Base-by-base conservation (phyloP, 2,113 vertebrate species). In the Chunga burmeisteri region DNA sequence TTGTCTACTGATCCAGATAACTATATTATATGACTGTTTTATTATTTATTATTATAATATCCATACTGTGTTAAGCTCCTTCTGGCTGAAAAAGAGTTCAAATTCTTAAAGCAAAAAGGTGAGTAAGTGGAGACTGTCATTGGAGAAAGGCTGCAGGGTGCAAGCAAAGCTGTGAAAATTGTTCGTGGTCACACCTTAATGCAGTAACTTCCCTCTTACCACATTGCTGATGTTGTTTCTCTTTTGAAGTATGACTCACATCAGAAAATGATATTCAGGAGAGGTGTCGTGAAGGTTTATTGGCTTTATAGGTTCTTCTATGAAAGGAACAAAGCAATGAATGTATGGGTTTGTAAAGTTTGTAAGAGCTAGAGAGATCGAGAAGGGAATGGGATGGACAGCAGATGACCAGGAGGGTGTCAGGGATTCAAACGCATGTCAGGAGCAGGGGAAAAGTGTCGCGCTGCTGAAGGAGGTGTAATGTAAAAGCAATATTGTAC, bases 401-500 rank as follows among this genome's bases (percentile, higher is more conserved):
- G 12, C 27, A 50, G 46, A 46, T 8, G 29, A 46, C 13, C 25
- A 55, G 66, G 59, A 78, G 46, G 13, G n/a, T 84, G 59, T 34
- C 40, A n/a, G 66, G 44, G 15, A 34, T 86, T 81, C n/a, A 42
- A 46, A n/a, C 0, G 1, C 5, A 1, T 15, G 13, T 32, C 7
- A 7, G 7, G 16, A 85, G 49, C 0, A 0, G 50, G 58, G 22
- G 30, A 29, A 34, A 42, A 53, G 14, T 4, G 3, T 50, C 7
- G 1, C 44, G 20, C 68, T 56, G 67, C 77, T 59, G 59, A 46
- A 53, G 63, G 50, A 94, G 22, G 14, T 53, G n/a, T 17, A 7
- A n/a, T 13, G 20, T 49, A 63, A 65, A 79, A 67, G 34, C 14
- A 30, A 1, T n/a, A 11, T 27, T 73, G 36, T 18, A 6, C 26